Evolutionary conservation across 2,113 vertebrate genomes (phyloP).

Genomic region (Turnix velox): DNA sequence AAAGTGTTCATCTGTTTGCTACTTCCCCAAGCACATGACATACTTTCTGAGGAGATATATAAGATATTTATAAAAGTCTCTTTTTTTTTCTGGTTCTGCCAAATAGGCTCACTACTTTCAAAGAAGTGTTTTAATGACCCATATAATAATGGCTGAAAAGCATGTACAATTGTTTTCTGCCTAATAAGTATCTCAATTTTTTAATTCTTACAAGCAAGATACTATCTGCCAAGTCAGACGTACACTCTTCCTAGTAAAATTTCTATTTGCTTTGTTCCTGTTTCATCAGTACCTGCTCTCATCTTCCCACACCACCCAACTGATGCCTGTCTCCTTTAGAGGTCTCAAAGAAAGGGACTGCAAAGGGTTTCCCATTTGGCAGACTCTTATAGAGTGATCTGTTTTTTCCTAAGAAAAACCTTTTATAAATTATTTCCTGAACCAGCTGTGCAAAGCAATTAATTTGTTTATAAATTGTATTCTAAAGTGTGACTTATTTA

Average conservation of each 20-base stretch:
- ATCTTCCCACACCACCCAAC: not conserved
- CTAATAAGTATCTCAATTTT: not conserved
- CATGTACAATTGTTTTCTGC: not conserved
- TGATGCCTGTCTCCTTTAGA: not conserved
- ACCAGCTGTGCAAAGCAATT: not conserved
- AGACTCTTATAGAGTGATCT: not conserved
- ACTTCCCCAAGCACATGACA: not conserved
- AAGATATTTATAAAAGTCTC: not conserved
- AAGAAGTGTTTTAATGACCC: not conserved
- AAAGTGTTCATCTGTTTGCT: not conserved
- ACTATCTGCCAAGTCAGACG: not conserved
- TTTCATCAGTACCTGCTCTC: not conserved
- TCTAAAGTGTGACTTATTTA: not conserved
- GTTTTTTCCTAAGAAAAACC: rapidly evolving
- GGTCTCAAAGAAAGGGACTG: not conserved
- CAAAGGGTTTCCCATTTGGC: not conserved
- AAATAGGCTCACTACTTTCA: not conserved
- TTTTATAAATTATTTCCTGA: not conserved
- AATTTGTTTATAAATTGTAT: not conserved
- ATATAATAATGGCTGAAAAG: not conserved
- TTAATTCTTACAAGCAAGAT: not conserved
- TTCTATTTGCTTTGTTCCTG: not conserved
- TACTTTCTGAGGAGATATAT: not conserved
- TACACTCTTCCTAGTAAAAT: not conserved
- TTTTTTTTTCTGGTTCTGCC: not conserved